Percentiles rank a stretch among this genome's conserved stretches.
Evolutionary conservation across 2,888 invertebrate species (phyloP).

Genomic region (Petrophora chlorosata): DNA sequence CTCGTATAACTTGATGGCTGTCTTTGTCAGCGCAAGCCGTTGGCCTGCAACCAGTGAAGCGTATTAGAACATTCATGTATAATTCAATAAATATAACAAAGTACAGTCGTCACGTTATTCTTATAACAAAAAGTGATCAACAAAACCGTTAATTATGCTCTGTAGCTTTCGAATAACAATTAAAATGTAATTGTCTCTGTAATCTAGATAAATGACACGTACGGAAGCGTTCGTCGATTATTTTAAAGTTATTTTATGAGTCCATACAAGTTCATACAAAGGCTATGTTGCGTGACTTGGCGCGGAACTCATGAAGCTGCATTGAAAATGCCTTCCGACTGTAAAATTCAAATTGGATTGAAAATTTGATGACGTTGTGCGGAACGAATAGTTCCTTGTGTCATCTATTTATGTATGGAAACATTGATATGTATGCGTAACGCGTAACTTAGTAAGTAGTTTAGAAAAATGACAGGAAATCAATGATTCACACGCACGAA

Average conservation of each 20-base stretch:
- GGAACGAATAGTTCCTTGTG: slow-evolving; percentile 27
- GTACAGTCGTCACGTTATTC: background rate
- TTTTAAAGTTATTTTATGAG: slow-evolving; percentile 23
- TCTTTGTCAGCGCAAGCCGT: too few relatives aligned
- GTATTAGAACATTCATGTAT: too few relatives aligned
- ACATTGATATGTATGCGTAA: background rate
- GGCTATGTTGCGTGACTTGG: slow-evolving; percentile 44
- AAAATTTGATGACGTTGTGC: slow-evolving; percentile 26
- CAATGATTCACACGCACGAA: slow-evolving; percentile 14
- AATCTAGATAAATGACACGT: slow-evolving; percentile 33
- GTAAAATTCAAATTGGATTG: slow-evolving; percentile 28
- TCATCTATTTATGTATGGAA: slow-evolving; percentile 24
- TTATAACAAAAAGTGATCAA: slow-evolving; percentile 1
- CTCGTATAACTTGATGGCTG: too few relatives aligned
- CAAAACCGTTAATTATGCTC: slow-evolving; percentile 39
- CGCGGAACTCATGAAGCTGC: slow-evolving; percentile 41
- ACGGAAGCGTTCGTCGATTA: slow-evolving; percentile 28
- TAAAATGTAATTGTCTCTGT: slow-evolving; percentile 43
- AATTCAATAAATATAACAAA: background rate
- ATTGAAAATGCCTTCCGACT: slow-evolving; percentile 41
- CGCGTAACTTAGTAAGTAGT: background rate
- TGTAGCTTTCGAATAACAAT: slow-evolving; percentile 50
- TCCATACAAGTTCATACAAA: slow-evolving; percentile 20
- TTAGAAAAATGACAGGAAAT: slow-evolving; percentile 21
- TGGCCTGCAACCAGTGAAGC: too few relatives aligned